Base-by-base conservation (phyloP, 1,140 invertebrate species). In the Sinonovacula constricta region DNA sequence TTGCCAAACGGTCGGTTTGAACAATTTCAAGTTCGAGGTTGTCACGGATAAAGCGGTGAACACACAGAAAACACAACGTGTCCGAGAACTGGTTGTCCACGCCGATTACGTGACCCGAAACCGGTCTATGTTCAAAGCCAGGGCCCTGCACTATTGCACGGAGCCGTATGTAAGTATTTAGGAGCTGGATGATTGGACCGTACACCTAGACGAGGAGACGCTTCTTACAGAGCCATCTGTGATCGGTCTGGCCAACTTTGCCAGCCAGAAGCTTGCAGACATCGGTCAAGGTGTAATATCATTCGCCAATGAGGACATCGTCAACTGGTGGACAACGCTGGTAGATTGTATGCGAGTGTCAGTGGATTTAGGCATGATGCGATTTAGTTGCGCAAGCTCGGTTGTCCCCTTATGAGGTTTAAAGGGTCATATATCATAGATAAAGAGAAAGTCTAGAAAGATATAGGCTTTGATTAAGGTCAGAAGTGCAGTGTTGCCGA, bases 141-240 rank as follows among this genome's bases (percentile, higher is more conserved):
- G 98, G 81, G 98, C 98, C 12, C 91, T 99, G 0, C 98, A 99
- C 88, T 99, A 99, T 90, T 98, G 97, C 87, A 92, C 99, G 22
- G 98, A 99, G 92, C 95, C 96, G 85, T 94, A 94, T 83, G 95
- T 92, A 2, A 98, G 97, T 91, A 94, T 96, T 80, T 90, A 98
- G 14, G 94, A 93, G 24, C 97, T 97, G 85, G 94, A 93, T 80
- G 97, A 99, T 90, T 99, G 97, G 97, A 96, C 99, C 85, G 97
- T 99, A 2, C 98, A 99, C 92, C 92, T 99, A 22, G 98, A 99
- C 89, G 98, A 99, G 92, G 98, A 99, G 91, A 99, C 98, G 0
- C 90, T 99, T 39, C 91, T 99, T 0, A 99, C 98, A 1, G 96
- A 97, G 86, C 97, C 98, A 89, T 95, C 96, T 22, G 93, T 93